A percentile compares a stretch with the other conserved stretches of the same genome.
phyloP scores from a whole-genome alignment of 2,888 invertebrate species.

The Poecilus cupreus region DNA sequence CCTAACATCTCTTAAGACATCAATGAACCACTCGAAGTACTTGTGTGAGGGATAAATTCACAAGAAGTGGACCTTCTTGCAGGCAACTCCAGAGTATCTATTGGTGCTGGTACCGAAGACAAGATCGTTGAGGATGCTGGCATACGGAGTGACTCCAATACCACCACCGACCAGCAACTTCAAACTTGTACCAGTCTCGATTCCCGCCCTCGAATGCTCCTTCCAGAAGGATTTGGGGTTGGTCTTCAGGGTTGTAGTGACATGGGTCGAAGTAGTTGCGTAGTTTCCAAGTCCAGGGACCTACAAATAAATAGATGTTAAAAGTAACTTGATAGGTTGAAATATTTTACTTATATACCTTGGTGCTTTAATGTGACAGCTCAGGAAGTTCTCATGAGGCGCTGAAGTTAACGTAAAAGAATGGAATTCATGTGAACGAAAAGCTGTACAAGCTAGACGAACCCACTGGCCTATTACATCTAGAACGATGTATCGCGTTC shows the following conservation, averaged over 20 bases:
- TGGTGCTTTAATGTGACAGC: conserved; percentile 95
- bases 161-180: conserved; percentile 98
- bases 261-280: conserved; percentile 96
- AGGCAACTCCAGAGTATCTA: conserved; percentile 96
- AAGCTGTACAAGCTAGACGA: conserved; percentile 91
- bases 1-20: conserved; percentile 95
- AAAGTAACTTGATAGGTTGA: no score
- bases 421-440: conserved; percentile 92
- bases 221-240: conserved; percentile 91
- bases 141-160: conserved; percentile 98
- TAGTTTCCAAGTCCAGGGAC: conserved; percentile 98
- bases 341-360: conserved; percentile 68
- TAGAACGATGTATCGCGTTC: conserved; percentile 93
- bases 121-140: conserved; percentile 96
- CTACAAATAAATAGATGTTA: no score
- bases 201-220: conserved; percentile 98
- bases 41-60: conserved; percentile 99
- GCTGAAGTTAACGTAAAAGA: conserved; percentile 97
- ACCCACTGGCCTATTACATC: conserved; percentile 98
- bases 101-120: conserved; percentile 97
- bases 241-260: conserved; percentile 90
- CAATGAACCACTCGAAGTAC: conserved; percentile 99
- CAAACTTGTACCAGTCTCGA: conserved; percentile 99
- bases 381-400: conserved; percentile 95
- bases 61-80: conserved; percentile 97